Percentiles rank a stretch among this genome's conserved stretches.
phyloP scores from a whole-genome alignment of 2,888 invertebrate genomes.

The Exephanes ischioxanthus region DNA sequence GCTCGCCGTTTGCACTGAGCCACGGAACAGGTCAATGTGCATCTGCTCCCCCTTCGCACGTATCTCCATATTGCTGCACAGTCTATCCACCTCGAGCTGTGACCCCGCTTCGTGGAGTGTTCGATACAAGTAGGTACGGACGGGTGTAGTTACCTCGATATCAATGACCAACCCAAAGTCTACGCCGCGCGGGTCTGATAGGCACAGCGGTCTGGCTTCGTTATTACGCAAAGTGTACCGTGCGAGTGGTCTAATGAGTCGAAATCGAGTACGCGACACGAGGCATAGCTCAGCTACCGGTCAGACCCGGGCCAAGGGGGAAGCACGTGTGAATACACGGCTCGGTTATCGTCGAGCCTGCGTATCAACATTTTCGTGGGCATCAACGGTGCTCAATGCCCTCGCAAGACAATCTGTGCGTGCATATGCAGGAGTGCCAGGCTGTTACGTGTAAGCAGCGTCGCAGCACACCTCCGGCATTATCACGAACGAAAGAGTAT shows the following conservation, averaged over 20 bases:
- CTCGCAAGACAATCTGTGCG: not conserved
- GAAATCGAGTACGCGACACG: not conserved
- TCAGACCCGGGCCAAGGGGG: not conserved
- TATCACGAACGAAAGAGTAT: not conserved
- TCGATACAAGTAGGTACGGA: conserved; percentile 8
- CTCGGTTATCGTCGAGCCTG: not conserved
- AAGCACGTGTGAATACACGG: not conserved
- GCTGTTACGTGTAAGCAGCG: not conserved
- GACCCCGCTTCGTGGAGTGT: conserved; percentile 3
- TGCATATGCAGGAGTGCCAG: not conserved
- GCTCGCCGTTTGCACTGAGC: conserved; percentile 17
- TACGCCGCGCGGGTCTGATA: conserved; percentile 5
- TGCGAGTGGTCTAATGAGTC: not conserved
- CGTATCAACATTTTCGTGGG: not conserved
- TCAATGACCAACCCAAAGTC: conserved; percentile 53
- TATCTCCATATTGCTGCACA: conserved; percentile 8
- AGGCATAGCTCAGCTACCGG: not conserved
- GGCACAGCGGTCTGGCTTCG: not conserved
- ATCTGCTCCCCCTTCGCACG: conserved; percentile 18
- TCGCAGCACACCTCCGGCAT: not conserved
- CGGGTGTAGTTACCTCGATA: conserved; percentile 53
- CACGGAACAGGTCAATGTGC: conserved; percentile 16
- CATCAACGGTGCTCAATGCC: no score
- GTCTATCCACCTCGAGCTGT: not conserved
- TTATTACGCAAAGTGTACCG: not conserved